Evolutionary conservation across 2,797 vertebrate genomes (phyloP).

Genomic region (Myotis findleyi): DNA sequence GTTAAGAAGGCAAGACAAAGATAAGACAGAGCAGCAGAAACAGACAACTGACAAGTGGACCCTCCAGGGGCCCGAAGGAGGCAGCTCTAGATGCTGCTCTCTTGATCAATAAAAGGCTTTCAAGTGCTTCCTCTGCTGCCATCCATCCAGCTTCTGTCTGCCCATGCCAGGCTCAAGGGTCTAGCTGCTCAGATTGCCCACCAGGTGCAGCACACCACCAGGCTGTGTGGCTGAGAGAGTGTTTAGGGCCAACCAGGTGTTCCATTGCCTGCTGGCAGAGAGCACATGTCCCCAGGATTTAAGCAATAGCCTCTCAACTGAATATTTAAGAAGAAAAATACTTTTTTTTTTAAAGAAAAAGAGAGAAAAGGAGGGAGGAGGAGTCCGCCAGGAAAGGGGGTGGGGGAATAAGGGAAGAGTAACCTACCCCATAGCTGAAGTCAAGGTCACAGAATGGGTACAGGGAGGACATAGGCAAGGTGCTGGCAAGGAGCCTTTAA

Average conservation of each 20-base stretch:
- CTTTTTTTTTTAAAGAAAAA: neutral
- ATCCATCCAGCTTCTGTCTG: neutral
- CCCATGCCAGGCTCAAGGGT: neutral
- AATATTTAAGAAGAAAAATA: constrained; percentile 85
- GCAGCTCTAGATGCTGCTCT: neutral
- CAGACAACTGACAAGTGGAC: neutral
- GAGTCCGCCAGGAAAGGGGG: neutral
- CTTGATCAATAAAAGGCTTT: neutral
- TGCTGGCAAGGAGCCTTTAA: constrained; percentile 71
- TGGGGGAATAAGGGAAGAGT: constrained; percentile 20
- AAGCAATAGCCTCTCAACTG: constrained; percentile 82
- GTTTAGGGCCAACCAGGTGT: neutral
- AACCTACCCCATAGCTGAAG: constrained; percentile 71
- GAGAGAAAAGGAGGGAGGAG: constrained; percentile 16
- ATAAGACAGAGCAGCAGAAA: neutral
- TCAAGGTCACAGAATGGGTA: constrained; percentile 84
- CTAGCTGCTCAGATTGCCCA: neutral
- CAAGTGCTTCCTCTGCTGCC: neutral
- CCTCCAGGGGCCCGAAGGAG: neutral
- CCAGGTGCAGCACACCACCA: neutral
- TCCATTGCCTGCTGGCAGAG: constrained; percentile 42
- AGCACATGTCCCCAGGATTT: constrained; percentile 78
- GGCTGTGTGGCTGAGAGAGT: neutral
- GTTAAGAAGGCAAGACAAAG: neutral
- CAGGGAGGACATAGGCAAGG: constrained; percentile 34